Evolutionary conservation across 2,797 vertebrate genomes (phyloP).

Genomic region (Lemur catta): DNA sequence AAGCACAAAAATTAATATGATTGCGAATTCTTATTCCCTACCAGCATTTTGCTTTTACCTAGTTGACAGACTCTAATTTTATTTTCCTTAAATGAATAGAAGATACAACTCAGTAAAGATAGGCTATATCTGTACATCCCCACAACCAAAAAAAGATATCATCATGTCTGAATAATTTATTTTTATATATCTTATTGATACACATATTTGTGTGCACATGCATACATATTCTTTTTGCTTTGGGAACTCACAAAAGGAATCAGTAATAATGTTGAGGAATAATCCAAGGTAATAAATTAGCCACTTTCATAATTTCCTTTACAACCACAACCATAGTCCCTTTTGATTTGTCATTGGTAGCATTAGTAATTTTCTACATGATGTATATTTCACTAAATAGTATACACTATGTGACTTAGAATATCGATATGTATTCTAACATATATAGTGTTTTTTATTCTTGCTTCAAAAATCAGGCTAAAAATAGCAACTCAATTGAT

Average conservation of each 20-base stretch:
- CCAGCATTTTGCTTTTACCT: neutral
- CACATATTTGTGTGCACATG: fast-evolving
- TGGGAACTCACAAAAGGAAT: neutral
- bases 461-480: neutral
- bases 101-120: neutral
- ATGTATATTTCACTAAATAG: neutral
- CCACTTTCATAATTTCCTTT: neutral
- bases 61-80: neutral
- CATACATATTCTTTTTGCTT: neutral
- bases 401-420: neutral
- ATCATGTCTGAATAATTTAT: neutral
- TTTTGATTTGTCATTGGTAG: neutral
- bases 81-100: slow-evolving; percentile 1
- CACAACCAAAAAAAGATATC: neutral
- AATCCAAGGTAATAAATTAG: slow-evolving; percentile 7
- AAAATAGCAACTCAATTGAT: neutral
- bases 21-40: neutral
- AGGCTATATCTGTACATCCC: neutral
- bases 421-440: neutral
- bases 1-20: slow-evolving; percentile 3
- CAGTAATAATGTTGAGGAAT: slow-evolving; percentile 13
- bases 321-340: neutral
- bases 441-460: neutral
- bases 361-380: neutral
- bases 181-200: neutral